Evolutionary conservation across 2,113 vertebrate species (phyloP).

Genomic region (Cheilinus undulatus): DNA sequence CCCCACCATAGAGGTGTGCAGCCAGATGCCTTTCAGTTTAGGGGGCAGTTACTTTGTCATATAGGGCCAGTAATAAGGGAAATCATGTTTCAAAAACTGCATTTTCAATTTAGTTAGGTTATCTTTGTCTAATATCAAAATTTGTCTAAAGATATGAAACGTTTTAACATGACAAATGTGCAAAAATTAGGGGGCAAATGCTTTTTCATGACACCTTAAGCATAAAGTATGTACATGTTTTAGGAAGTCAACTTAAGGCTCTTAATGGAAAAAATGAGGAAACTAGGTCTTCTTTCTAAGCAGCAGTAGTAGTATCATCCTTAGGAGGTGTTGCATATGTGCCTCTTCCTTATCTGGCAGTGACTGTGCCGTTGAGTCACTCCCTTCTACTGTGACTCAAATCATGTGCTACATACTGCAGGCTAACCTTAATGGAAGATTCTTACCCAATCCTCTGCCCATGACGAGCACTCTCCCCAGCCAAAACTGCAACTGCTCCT

Average conservation of each 20-base stretch:
- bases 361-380: conserved; percentile 63
- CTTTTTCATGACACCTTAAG: too few relatives aligned
- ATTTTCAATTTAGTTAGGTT: too few relatives aligned
- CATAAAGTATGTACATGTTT: not conserved
- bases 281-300: conserved; percentile 6
- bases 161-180: too few relatives aligned
- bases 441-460: conserved; percentile 55
- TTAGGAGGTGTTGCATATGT: conserved; percentile 20
- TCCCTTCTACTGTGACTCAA: conserved; percentile 59
- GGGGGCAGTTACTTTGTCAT: too few relatives aligned
- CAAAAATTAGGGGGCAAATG: too few relatives aligned
- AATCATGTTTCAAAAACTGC: too few relatives aligned
- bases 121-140: too few relatives aligned
- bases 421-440: conserved; percentile 72
- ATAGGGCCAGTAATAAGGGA: too few relatives aligned
- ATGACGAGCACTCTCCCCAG: conserved; percentile 50
- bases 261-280: not conserved
- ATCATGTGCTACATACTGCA: conserved; percentile 71
- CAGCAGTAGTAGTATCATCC: conserved; percentile 25
- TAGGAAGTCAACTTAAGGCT: not conserved
- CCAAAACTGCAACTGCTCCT: conserved; percentile 62
- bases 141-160: too few relatives aligned
- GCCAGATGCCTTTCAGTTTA: too few relatives aligned
- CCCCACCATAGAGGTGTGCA: too few relatives aligned
- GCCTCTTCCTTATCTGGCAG: conserved; percentile 53